A percentile compares a stretch with the other conserved stretches of the same genome.
phyloP scores from a whole-genome alignment of 2,113 vertebrate species.

The Turnix velox region DNA sequence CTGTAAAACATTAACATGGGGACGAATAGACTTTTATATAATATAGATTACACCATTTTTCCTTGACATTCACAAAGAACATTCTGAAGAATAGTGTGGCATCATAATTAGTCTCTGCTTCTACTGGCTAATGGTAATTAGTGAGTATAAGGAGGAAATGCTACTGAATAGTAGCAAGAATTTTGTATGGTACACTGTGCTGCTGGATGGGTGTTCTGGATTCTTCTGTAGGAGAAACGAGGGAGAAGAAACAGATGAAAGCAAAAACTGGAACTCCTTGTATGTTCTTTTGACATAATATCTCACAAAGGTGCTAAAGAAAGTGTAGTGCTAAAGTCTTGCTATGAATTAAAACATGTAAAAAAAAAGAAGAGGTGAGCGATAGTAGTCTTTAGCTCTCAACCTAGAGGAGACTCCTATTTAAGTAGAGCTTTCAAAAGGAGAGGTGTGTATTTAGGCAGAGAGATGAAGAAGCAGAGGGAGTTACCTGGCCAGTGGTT shows the following conservation, averaged over 20 bases:
- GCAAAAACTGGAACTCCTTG: not conserved
- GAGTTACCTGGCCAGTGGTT: not conserved
- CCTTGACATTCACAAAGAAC: not conserved
- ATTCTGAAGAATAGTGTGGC: not conserved
- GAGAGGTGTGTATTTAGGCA: not conserved
- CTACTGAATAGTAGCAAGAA: not conserved
- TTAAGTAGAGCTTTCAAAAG: not conserved
- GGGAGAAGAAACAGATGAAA: not conserved
- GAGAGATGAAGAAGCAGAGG: not conserved
- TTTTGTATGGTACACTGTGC: not conserved
- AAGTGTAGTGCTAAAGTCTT: not conserved
- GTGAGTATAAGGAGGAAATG: not conserved
- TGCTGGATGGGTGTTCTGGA: not conserved
- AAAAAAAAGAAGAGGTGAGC: not conserved
- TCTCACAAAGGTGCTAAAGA: not conserved
- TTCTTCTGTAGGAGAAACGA: not conserved
- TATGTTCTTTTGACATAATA: not conserved
- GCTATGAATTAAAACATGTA: not conserved
- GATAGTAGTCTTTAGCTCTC: not conserved
- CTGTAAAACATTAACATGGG: not conserved
- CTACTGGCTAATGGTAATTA: not conserved
- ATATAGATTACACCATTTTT: not conserved
- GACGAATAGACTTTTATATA: not conserved
- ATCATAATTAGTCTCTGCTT: not conserved
- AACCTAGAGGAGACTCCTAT: not conserved